Percentiles rank a stretch among this genome's conserved stretches.
phyloP scores from a whole-genome alignment of 2,888 invertebrate genomes.

The Ametastegia equiseti region DNA sequence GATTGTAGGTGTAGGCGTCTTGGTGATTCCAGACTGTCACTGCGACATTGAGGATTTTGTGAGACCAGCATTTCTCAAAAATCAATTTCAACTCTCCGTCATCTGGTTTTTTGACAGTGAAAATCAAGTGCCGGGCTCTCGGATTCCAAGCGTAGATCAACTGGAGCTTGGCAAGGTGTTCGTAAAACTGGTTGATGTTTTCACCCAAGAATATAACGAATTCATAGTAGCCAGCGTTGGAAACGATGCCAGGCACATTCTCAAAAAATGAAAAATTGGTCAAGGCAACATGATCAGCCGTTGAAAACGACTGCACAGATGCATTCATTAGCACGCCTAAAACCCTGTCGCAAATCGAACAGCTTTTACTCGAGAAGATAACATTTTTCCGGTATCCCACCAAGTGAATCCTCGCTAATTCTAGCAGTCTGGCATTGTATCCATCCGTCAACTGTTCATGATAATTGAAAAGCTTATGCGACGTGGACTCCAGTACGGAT shows the following conservation, averaged over 20 bases:
- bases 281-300: background rate
- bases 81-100: slow-evolving; percentile 6
- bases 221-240: background rate
- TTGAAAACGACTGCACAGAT: background rate
- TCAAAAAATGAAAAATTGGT: background rate
- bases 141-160: slow-evolving; percentile 28
- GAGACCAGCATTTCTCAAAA: slow-evolving; percentile 33
- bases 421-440: background rate
- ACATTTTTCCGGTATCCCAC: background rate
- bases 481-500: background rate
- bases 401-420: background rate
- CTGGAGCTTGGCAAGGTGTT: background rate
- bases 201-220: slow-evolving; percentile 23
- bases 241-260: background rate
- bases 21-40: background rate
- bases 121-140: slow-evolving; percentile 41
- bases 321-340: slow-evolving; percentile 1
- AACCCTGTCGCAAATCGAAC: background rate
- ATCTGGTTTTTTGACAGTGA: background rate
- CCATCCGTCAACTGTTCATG: background rate
- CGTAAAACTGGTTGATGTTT: background rate
- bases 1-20: slow-evolving; percentile 47
- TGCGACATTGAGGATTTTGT: slow-evolving; percentile 21
- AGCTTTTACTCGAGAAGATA: background rate
- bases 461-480: background rate